Conservation (phyloP, 1,140 invertebrate species). For the Polyergus mexicanus region DNA sequence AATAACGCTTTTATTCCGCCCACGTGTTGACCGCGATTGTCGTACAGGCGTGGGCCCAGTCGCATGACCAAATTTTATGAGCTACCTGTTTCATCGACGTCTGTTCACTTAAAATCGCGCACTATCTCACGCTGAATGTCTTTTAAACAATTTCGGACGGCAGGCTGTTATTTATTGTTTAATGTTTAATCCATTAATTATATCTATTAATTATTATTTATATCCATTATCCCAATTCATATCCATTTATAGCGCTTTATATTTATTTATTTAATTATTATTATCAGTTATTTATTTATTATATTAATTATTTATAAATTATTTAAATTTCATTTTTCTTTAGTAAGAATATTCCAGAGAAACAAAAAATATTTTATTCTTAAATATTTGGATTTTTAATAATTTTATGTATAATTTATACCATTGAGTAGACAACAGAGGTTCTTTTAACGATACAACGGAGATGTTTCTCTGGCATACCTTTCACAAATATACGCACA, state of each 20-base stretch:
- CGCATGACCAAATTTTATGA: constrained; percentile 71
- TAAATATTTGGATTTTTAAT: neutral
- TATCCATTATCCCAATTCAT: no score
- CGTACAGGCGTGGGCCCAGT: constrained; percentile 56
- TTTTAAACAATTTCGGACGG: neutral
- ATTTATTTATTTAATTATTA: no score
- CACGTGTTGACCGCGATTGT: constrained; percentile 60
- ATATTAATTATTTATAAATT: neutral
- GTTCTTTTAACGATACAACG: neutral
- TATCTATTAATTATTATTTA: no score
- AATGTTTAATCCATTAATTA: neutral
- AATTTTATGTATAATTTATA: neutral
- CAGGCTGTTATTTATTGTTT: neutral
- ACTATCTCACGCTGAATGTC: constrained; percentile 4
- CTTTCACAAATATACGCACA: constrained; percentile 54
- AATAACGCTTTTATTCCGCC: constrained; percentile 66
- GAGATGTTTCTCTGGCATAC: constrained; percentile 58
- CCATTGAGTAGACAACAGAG: neutral
- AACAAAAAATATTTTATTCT: neutral
- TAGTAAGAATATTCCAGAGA: neutral
- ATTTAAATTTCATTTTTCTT: neutral
- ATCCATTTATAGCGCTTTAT: no score
- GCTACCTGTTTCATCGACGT: constrained; percentile 49
- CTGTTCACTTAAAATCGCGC: constrained; percentile 16
- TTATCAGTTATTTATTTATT: no score